A percentile compares a stretch with the other conserved stretches of the same genome.
Conservation (phyloP, 1,140 invertebrate species). For the Neuroterus valhalla region DNA sequence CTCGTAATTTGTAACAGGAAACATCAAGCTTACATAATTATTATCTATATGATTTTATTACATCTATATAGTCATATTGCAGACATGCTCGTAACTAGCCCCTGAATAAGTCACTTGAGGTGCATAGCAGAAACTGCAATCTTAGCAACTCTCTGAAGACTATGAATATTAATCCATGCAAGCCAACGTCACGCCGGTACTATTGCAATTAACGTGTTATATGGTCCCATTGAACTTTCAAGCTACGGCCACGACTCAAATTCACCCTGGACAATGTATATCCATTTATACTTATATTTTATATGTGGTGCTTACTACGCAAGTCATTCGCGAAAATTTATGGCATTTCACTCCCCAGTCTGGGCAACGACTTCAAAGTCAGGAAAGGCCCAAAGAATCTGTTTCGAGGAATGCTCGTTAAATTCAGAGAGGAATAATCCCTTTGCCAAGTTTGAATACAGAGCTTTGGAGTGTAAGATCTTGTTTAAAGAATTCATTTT, state of each 20-base stretch:
- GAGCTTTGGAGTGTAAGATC: not conserved
- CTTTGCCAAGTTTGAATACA: not conserved
- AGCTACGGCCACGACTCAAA: constrained; percentile 4
- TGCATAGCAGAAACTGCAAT: constrained; percentile 17
- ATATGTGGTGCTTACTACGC: not conserved
- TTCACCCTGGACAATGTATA: not conserved
- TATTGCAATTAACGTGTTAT: constrained; percentile 14
- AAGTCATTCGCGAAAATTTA: constrained; percentile 5
- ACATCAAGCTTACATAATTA: constrained; percentile 13
- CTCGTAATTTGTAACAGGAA: not conserved
- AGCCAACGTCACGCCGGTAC: not conserved
- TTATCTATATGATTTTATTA: constrained; percentile 12
- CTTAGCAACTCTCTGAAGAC: not conserved
- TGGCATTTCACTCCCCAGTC: not conserved
- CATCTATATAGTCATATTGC: too few relatives aligned
- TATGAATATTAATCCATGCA: constrained; percentile 12
- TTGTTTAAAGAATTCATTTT: not conserved
- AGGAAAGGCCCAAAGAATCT: not conserved
- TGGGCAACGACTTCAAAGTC: not conserved
- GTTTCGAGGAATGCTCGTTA: not conserved
- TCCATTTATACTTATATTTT: not conserved
- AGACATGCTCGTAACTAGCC: not conserved
- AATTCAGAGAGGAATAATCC: not conserved
- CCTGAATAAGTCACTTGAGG: constrained; percentile 7
- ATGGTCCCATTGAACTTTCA: constrained; percentile 17